Percentiles rank a stretch among this genome's conserved stretches.
These are phyloP conservation scores for Drosophila albomicans DNA, from an alignment of 1,140 invertebrate species.

Conservation along the genomic window DNA sequence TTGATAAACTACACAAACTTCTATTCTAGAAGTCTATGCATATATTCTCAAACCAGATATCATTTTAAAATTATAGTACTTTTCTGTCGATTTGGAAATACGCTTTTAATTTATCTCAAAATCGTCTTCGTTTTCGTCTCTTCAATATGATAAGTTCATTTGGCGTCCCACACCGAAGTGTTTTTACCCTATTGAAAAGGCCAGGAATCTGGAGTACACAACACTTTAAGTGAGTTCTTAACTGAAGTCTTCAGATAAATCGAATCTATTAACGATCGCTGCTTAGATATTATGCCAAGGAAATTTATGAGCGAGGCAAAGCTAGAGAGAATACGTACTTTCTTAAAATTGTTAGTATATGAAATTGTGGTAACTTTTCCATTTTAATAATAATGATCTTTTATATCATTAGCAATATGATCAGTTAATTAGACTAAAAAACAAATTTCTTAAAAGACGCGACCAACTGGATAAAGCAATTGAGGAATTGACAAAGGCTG, in stretches of 20 bases:
- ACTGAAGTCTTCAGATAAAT: neutral
- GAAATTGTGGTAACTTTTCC: neutral
- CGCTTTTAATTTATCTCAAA: neutral
- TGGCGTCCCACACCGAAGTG: neutral
- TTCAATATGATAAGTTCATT: neutral
- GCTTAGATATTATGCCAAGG: neutral
- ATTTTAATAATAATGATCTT: neutral
- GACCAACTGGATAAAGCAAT: neutral
- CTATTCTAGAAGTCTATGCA: neutral
- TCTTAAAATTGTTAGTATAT: slow-evolving; percentile 19
- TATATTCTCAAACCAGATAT: neutral
- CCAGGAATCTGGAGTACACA: neutral
- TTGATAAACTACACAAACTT: neutral
- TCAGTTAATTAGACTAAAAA: neutral
- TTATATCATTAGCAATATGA: slow-evolving; percentile 9
- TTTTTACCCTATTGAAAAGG: neutral
- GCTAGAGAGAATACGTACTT: slow-evolving; percentile 17
- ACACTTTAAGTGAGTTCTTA: slow-evolving; percentile 10
- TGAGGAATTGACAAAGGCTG: neutral
- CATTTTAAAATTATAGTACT: neutral
- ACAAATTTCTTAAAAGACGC: neutral
- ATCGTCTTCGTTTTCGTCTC: neutral
- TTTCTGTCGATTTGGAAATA: neutral
- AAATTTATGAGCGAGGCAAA: slow-evolving; percentile 9
- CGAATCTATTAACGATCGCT: neutral